Conservation (phyloP, 2,797 vertebrate genomes). For the Scyliorhinus canicula region DNA sequence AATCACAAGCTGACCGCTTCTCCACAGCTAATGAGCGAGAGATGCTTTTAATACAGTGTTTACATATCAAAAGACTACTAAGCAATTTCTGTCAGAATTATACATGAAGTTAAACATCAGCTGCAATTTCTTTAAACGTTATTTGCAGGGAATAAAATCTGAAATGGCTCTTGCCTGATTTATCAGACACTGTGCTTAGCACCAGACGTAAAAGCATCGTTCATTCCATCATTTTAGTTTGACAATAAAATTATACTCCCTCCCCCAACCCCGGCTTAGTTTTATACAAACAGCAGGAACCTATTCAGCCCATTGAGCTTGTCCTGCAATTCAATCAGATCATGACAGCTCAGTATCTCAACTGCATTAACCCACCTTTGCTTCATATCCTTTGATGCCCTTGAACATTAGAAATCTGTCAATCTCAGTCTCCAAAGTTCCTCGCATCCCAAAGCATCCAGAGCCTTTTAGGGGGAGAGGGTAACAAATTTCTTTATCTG, state of each 20-base stretch:
- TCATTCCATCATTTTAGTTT: constrained; percentile 62
- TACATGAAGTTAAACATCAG: constrained; percentile 75
- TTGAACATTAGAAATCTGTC: too few relatives aligned
- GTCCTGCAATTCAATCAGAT: background rate
- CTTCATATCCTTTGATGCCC: background rate
- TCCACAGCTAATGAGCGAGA: constrained; percentile 67
- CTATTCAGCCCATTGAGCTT: background rate
- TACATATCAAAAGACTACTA: constrained; percentile 81
- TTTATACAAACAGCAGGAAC: background rate
- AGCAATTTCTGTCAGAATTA: constrained; percentile 75
- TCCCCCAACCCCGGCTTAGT: background rate
- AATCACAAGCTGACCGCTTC: constrained; percentile 80
- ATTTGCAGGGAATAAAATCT: constrained; percentile 73
- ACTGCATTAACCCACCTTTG: background rate
- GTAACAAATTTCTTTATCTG: too few relatives aligned
- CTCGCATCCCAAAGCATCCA: too few relatives aligned
- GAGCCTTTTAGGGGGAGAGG: too few relatives aligned
- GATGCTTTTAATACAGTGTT: constrained; percentile 73
- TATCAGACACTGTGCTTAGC: constrained; percentile 71
- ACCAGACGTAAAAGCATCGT: constrained; percentile 65
- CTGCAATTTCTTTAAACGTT: constrained; percentile 77
- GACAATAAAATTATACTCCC: constrained; percentile 61
- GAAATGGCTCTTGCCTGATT: constrained; percentile 71
- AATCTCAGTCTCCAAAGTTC: too few relatives aligned
- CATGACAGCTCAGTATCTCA: background rate